Evolutionary conservation across 92 coral and sea anemone genomes (phyloP), one percentile per base, ranked within the genome.

Genomic region (Hydrozoanthus gracilis): DNA sequence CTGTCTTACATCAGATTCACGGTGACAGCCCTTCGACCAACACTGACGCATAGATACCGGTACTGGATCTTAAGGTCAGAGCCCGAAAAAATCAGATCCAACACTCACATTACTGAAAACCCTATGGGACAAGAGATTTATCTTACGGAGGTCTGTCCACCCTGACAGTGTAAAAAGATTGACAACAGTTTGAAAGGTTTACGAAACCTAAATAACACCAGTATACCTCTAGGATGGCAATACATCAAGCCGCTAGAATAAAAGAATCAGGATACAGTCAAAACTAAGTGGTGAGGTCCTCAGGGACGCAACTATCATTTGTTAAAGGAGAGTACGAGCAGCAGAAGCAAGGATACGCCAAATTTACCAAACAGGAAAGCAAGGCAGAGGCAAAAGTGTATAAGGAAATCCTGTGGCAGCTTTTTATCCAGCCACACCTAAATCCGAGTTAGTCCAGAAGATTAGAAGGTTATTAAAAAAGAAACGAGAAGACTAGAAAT

Each of bases 51-150:
- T 51, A 64, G 79, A 75, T 75, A 64, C 65, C 79, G 18, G 9
- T 75, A 75, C 79, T 75, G 64, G 79, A 75, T 39, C 64, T 27
- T 27, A 27, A 27, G 2, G 39, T 27, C 39, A 27, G 39, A 27
- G 75, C 45, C 49, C 8, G 14, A 8, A 27, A 27, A 5, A 70
- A 70, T 70, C 75, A 70, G 49, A 70, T 27, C 39, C 39, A 27
- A 27, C 79, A 75, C 64, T 64, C 47, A n/a, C 79, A 17, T 50
- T 50, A 75, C 44, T 50, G 79, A 75, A 50, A 75, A 16, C 79
- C 79, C 6, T 75, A 45, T 75, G 79, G 50, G 65, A 75, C 79
- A 50, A 75, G 14, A 3, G 79, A 75, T 62, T 75, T 75, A 75
- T 75, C 62, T 6, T 75, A 51, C 14, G 51, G 64, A 10, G 64